Evolutionary conservation across 2,888 invertebrate genomes (phyloP).

Genomic region (Cerastoderma edule): DNA sequence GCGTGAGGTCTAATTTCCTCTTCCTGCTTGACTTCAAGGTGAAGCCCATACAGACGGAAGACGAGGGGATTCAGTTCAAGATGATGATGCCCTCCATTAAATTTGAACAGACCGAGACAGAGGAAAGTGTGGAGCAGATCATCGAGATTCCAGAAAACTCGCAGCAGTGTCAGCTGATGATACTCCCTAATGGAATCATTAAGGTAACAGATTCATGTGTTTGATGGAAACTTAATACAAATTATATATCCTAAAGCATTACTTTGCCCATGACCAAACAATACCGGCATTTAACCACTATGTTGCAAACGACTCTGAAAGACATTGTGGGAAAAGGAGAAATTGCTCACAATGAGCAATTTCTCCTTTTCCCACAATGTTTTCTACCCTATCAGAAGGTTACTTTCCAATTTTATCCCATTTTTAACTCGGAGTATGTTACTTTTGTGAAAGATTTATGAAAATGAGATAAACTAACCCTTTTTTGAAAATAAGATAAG

Average conservation of each 20-base stretch:
- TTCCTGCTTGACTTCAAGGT: no score
- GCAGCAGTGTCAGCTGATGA: slow-evolving; percentile 50
- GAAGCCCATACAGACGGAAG: no score
- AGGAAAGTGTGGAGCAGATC: slow-evolving; percentile 39
- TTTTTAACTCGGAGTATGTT: background rate
- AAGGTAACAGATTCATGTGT: slow-evolving; percentile 23
- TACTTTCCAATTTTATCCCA: background rate
- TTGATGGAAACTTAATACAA: slow-evolving; percentile 24
- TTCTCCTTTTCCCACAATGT: background rate
- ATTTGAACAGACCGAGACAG: background rate
- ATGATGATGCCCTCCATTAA: no score
- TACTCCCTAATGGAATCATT: slow-evolving; percentile 47
- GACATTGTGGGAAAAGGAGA: slow-evolving; percentile 4
- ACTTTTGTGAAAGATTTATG: no score
- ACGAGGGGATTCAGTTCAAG: no score
- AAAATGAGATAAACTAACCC: no score
- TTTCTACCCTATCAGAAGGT: background rate
- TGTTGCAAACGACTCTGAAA: no score
- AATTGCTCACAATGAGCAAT: background rate
- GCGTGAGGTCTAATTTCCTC: no score
- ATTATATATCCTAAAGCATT: no score
- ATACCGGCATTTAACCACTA: no score
- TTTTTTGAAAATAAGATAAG: no score
- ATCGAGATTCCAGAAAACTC: slow-evolving; percentile 54
- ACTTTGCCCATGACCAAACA: no score